These are phyloP conservation scores for Nomada flava DNA, from an alignment of 2,888 invertebrate genomes.

Conservation along the genomic window DNA sequence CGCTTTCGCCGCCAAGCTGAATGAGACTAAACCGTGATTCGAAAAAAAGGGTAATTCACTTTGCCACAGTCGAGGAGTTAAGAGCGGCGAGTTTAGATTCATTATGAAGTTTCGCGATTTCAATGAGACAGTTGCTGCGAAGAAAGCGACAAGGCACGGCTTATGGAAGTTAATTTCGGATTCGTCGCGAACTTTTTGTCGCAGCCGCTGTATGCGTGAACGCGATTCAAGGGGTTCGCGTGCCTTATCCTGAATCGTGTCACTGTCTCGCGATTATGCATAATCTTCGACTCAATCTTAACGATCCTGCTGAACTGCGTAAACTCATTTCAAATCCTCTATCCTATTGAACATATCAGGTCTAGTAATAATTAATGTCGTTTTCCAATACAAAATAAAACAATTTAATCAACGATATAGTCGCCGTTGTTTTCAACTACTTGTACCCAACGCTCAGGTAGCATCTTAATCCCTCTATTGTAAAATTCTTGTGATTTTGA, in stretches of 20 bases:
- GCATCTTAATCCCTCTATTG: no score
- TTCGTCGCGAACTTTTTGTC: conserved; percentile 44
- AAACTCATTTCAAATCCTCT: neutral
- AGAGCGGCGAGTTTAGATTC: conserved; percentile 51
- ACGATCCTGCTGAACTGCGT: neutral
- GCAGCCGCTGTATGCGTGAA: conserved; percentile 25
- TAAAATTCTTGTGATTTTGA: no score
- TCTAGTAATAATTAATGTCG: no score
- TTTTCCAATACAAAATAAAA: no score
- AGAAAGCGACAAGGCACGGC: conserved; percentile 25
- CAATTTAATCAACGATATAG: no score
- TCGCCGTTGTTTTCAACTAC: no score
- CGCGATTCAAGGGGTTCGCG: conserved; percentile 6
- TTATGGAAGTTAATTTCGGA: conserved; percentile 44
- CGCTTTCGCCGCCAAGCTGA: conserved; percentile 5
- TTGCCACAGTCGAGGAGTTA: conserved; percentile 44
- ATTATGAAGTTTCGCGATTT: conserved; percentile 53
- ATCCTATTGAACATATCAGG: no score
- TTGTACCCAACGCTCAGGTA: no score
- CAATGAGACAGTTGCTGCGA: conserved; percentile 50
- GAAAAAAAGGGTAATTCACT: conserved; percentile 47
- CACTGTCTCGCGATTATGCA: neutral
- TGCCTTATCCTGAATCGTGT: neutral
- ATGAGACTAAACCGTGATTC: conserved; percentile 47
- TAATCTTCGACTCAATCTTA: neutral